phyloP scores from a whole-genome alignment of 1,140 invertebrate species.

The Caenorhabditis brenneri region DNA sequence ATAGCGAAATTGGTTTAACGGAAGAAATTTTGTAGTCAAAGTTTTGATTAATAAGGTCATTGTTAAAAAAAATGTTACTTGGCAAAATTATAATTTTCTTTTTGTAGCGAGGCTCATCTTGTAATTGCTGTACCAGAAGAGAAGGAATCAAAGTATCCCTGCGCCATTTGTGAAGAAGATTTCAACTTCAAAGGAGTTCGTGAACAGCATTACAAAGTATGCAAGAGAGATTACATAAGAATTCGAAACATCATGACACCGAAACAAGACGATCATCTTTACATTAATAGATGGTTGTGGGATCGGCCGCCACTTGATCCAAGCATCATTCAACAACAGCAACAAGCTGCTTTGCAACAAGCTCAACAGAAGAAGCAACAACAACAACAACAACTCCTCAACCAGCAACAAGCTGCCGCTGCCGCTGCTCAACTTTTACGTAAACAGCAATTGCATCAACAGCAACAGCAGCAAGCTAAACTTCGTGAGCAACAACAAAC shows the following conservation, averaged over 20 bases:
- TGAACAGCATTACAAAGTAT: constrained; percentile 57
- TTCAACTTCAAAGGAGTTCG: constrained; percentile 58
- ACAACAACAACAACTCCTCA: constrained; percentile 46
- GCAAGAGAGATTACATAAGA: constrained; percentile 51
- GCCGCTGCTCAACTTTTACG: constrained; percentile 8
- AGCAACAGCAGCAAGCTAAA: no score
- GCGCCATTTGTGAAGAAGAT: constrained; percentile 64
- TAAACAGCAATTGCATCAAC: constrained; percentile 40
- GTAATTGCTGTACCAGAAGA: constrained; percentile 63
- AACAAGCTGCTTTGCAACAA: constrained; percentile 52
- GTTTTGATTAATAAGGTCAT: no score
- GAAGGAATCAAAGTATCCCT: constrained; percentile 57
- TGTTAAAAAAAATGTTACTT: no score
- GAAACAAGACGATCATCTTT: constrained; percentile 48
- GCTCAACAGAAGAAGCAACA: constrained; percentile 46
- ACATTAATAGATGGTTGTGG: constrained; percentile 56
- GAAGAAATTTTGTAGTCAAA: not conserved
- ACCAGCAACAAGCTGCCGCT: constrained; percentile 16
- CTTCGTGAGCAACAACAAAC: constrained; percentile 35
- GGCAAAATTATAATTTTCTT: no score
- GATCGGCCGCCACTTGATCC: constrained; percentile 54
- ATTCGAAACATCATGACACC: constrained; percentile 53
- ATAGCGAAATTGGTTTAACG: not conserved
- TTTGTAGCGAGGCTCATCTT: constrained; percentile 62
- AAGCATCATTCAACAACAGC: constrained; percentile 54